Base-by-base conservation (phyloP, 2,797 vertebrate genomes). In the Anas georgica region DNA sequence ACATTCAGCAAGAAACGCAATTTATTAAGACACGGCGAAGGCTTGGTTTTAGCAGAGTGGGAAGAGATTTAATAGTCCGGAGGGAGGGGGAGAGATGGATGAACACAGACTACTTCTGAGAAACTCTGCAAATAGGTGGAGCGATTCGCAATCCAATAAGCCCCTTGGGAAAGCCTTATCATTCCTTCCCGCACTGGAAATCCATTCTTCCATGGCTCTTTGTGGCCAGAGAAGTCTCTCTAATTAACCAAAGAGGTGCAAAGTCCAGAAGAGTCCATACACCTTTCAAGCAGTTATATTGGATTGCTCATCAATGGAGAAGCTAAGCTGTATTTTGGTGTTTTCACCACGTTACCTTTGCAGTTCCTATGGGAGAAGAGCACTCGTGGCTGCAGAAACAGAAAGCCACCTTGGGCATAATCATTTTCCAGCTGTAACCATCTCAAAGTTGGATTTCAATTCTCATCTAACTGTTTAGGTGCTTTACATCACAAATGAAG, bases 81-180 rank as follows among this genome's bases (percentile, higher is more conserved):
- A 78, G 80, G 87, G 87, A 89, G 26, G 4, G 23, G 64, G 31
- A 66, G 77, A 92, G 91, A 83, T 77, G 76, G 90, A 91, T 87
- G 79, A 79, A 70, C 39, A 25, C n/a, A 52, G 79, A 45, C 21
- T 56, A 35, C 28, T 94, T 78, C 75, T 84, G 89, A 93, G 84
- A 82, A 95, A 93, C 68, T 93, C 95, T 87, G 89, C 84, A 94
- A 82, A 83, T 64, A 93, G 88, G 39, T 76, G 94, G 86, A 96
- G 86, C 84, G 14, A 70, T 76, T 84, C 84, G 63, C 75, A 94
- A 56, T 63, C 84, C 78, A 82, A 86, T 77, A 84, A 77, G 62
- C 2, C 67, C 72, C 78, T 1, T 5, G 6, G 83, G 46, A 84
- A 84, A 66, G 52, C 48, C 60, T 74, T 25, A 68, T 86, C 67